phyloP scores from a whole-genome alignment of 2,113 vertebrate species.

The Chamaetylas fuelleborni region DNA sequence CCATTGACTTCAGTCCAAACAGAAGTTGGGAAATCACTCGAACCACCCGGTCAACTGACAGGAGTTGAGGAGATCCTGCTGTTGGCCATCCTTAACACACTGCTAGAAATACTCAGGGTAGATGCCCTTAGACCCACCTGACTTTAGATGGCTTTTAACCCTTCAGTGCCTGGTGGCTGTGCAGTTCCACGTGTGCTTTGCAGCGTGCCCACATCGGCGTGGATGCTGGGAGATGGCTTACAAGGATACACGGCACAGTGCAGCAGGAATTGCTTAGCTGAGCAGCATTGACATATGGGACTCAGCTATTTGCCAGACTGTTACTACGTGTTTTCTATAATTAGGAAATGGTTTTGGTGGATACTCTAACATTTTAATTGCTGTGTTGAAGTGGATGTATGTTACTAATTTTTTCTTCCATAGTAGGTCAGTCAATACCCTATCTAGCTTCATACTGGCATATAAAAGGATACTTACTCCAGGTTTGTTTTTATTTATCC shows the following conservation, averaged over 20 bases:
- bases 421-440: background rate
- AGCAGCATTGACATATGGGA: background rate
- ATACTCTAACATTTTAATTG: background rate
- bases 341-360: conserved; percentile 8
- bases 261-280: background rate
- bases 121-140: background rate
- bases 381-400: background rate
- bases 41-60: background rate
- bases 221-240: background rate
- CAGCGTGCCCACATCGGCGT: fast-evolving
- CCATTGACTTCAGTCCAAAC: background rate
- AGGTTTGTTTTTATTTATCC: background rate
- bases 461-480: background rate
- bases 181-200: background rate
- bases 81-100: background rate
- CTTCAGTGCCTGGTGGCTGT: background rate
- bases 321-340: background rate
- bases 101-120: background rate
- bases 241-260: background rate
- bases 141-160: conserved; percentile 3
- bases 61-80: background rate
- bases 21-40: background rate
- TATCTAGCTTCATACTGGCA: background rate
- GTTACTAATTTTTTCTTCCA: background rate
- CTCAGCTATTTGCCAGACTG: background rate